A percentile compares a stretch with the other conserved stretches of the same genome.
Conservation (phyloP, 2,888 invertebrate species). For the Hedychridium roseum region DNA sequence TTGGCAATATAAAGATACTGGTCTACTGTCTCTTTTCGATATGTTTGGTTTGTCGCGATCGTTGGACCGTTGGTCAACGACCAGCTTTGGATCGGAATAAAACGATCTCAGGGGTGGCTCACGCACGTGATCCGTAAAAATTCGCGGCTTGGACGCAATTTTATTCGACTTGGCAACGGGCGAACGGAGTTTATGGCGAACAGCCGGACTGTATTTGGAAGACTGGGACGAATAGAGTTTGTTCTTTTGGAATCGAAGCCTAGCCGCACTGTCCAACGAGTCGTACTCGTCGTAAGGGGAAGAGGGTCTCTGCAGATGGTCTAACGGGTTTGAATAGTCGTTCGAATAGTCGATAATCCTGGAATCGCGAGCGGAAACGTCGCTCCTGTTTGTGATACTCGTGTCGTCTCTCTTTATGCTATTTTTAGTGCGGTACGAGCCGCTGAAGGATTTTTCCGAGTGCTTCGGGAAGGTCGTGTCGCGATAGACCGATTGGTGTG, state of each 20-base stretch:
- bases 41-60: constrained; percentile 25
- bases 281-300: constrained; percentile 53
- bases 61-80: constrained; percentile 35
- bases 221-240: constrained; percentile 39
- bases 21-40: constrained; percentile 48
- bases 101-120: constrained; percentile 53
- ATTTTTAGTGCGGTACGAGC: constrained; percentile 28
- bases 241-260: constrained; percentile 40
- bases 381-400: constrained; percentile 34
- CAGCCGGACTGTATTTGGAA: constrained; percentile 52
- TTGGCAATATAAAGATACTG: constrained; percentile 52
- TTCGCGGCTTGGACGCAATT: constrained; percentile 33
- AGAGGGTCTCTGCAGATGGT: constrained; percentile 51
- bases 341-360: constrained; percentile 43
- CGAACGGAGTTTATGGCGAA: constrained; percentile 26
- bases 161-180: constrained; percentile 17
- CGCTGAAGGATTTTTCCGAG: constrained; percentile 27
- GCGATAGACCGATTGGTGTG: constrained; percentile 40
- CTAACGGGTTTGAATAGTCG: constrained; percentile 54
- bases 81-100: constrained; percentile 55
- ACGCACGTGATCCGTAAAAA: constrained; percentile 54
- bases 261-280: constrained; percentile 44
- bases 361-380: constrained; percentile 22
- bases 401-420: constrained; percentile 37
- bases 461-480: constrained; percentile 39